These are phyloP conservation scores for Gobiocypris rarus DNA, from an alignment of 2,113 vertebrate species.

Conservation along the genomic window DNA sequence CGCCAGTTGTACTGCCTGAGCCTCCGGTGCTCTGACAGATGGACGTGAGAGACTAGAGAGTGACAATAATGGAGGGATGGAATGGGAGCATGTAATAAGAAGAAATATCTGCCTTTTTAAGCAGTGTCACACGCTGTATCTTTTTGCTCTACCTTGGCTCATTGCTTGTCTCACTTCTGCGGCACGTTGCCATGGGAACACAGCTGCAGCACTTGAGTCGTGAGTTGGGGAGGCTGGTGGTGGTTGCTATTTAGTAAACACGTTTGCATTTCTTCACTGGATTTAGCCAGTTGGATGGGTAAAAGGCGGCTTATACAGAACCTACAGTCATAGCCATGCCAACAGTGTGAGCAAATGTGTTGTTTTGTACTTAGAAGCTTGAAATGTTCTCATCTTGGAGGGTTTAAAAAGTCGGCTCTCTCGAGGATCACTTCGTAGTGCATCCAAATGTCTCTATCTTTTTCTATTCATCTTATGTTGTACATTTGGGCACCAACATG, in stretches of 20 bases:
- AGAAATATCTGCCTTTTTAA: constrained; percentile 34
- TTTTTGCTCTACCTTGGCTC: constrained; percentile 52
- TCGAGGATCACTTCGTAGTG: background rate
- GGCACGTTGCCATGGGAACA: constrained; percentile 60
- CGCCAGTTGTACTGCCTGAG: background rate
- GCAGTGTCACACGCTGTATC: constrained; percentile 39
- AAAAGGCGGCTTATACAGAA: background rate
- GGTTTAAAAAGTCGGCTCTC: background rate
- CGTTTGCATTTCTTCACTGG: constrained; percentile 44
- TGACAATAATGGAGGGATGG: background rate
- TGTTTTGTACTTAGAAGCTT: constrained; percentile 22
- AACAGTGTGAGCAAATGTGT: constrained; percentile 21
- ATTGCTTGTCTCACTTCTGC: constrained; percentile 54
- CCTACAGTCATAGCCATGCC: background rate
- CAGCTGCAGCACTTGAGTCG: constrained; percentile 58
- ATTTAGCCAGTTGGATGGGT: constrained; percentile 38
- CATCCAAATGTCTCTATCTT: background rate
- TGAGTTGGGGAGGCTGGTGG: constrained; percentile 54
- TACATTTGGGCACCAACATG: background rate
- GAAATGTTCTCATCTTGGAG: background rate
- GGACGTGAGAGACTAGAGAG: background rate
- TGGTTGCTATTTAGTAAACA: constrained; percentile 60
- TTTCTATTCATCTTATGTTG: background rate
- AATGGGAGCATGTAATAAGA: constrained; percentile 6
- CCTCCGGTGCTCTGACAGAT: background rate